Evolutionary conservation across 92 coral and sea anemone species (phyloP), one percentile per base, ranked within the genome.

Genomic region (Palythoa caribaeorum): DNA sequence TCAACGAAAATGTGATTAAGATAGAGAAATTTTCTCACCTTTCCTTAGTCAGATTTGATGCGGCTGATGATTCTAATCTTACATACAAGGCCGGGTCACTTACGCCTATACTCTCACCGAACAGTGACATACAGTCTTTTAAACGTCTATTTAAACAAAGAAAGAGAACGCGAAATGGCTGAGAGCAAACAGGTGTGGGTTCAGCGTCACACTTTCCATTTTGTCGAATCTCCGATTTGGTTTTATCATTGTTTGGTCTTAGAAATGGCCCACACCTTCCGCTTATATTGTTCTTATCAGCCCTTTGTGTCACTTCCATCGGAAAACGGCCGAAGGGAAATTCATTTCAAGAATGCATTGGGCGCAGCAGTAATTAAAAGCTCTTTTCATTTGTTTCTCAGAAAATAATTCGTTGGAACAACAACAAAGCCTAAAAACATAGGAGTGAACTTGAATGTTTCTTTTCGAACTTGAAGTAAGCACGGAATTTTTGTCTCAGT

Each of bases 231-330:
- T 44, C 40, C 48, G 75, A 39, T 80, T 17, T 65, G 8, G 7
- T 81, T 81, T 66, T 81, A 37, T 81, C 74, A 81, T 81, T 81
- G 86, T 81, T 81, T 81, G 57, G 59, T 47, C 44, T 63, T 81
- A 44, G 48, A 81, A 48, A 44, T 15, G 76, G 86, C 76, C 86
- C 86, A 81, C 86, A 81, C 76, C 66, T 81, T 66, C 86, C 86
- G 86, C 44, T 81, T 47, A 47, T 66, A 81, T 81, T 81, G 75
- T 81, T 54, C 76, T 81, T 81, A 81, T 81, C 75, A 13, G 40
- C 35, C 73, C 19, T 66, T 81, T 69, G 35, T 81, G 86, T 44
- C 86, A 81, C 86, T 16, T 81, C 74, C 76, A 66, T 66, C 86
- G 76, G 86, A 81, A 81, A 81, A 68, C 54, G 47, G 40, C 20